Evolutionary conservation across 2,113 vertebrate genomes (phyloP).

Genomic region (human (Homo sapiens)): GRCh38 chr2:50070001-50070500

Average conservation of each 20-base stretch:
- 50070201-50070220: background rate
- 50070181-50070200: background rate
- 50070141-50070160: background rate
- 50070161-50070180: background rate
- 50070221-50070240: background rate
- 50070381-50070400: background rate
- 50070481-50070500: too few relatives aligned
- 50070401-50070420: background rate
- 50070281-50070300: background rate
- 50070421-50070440: background rate
- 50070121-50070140: too few relatives aligned
- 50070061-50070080: too few relatives aligned
- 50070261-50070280: background rate
- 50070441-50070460: background rate
- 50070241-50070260: background rate
- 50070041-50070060: too few relatives aligned
- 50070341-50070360: slow-evolving; percentile 1
- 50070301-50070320: background rate
- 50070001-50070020: too few relatives aligned
- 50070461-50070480: background rate
- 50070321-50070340: background rate
- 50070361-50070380: background rate
- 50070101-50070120: too few relatives aligned
- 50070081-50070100: too few relatives aligned
- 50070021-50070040: too few relatives aligned